Base-by-base conservation (phyloP, 2,888 invertebrate genomes). In the Ceriagrion tenellum region DNA sequence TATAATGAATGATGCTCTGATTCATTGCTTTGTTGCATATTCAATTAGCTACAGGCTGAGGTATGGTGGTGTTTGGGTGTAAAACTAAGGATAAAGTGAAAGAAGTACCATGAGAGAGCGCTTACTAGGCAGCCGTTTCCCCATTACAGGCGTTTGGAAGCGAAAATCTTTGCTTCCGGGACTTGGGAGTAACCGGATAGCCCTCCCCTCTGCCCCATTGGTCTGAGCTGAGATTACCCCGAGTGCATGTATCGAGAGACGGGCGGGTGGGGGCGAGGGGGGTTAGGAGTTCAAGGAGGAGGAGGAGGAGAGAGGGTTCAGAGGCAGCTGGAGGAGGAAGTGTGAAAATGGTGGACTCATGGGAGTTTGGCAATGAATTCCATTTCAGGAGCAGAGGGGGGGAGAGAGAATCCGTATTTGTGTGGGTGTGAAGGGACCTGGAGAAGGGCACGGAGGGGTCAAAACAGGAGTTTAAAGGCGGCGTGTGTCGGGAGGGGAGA, bases 281-380 rank as follows among this genome's bases (percentile, higher is more conserved):
- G 47, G n/a, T 23, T 16, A 81, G 81, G 30, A 35, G 81, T 35
- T 81, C 35, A 81, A 35, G 81, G 81, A 35, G 18, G 30, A 12
- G 69, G 69, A 23, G 0, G 26, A 18, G 30, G 30, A 13, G 16
- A 16, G 81, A 35, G 81, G 69, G 69, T n/a, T 47, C 20, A 6
- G 69, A 69, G 69, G 69, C 47, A 13, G 69, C n/a, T 35, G 81
- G 81, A 35, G 30, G 30, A 81, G 81, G 81, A 81, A 81, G 81
- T 81, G 81, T 81, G 81, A 81, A 81, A 81, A 81, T 81, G 81
- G 81, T 81, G 81, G 81, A n/a, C 81, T 35, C 35, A 4, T 3
- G 81, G 81, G 81, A 81, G 81, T 81, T 81, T 35, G 26, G 93
- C 93, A 93, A 93, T 93, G 93, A 93, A 93, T 93, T 93, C 93